Conservation (phyloP, 2,797 vertebrate species). For the Acrocephalus scirpaceus region DNA sequence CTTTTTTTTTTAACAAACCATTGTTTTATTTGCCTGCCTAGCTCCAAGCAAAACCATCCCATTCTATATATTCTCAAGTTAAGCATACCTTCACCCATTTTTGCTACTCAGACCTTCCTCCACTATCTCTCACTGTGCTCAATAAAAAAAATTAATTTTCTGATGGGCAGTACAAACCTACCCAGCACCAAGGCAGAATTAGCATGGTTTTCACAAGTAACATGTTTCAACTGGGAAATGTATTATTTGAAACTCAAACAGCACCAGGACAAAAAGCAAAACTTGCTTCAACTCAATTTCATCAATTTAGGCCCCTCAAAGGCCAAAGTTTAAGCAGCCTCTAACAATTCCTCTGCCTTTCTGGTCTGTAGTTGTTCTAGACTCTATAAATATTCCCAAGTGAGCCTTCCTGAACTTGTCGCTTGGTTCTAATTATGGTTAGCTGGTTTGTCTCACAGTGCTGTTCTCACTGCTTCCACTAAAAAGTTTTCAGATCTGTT, state of each 20-base stretch:
- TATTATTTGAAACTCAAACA: neutral
- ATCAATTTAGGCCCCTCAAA: neutral
- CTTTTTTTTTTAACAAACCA: neutral
- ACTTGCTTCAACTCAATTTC: neutral
- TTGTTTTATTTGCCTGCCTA: neutral
- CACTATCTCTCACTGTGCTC: neutral
- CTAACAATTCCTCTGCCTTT: neutral
- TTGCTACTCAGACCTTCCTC: neutral
- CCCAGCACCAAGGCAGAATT: neutral
- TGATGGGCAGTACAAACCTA: neutral
- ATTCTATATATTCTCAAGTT: neutral
- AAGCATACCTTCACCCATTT: neutral
- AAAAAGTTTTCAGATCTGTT: neutral
- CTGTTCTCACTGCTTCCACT: neutral
- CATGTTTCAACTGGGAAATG: neutral
- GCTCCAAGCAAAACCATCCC: neutral
- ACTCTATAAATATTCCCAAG: neutral
- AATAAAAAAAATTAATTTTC: neutral
- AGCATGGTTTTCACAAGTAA: neutral
- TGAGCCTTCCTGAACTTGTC: neutral
- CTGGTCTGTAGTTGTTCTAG: neutral
- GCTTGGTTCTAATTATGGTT: neutral
- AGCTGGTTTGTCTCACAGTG: neutral
- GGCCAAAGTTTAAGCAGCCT: neutral
- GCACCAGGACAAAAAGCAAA: neutral